Conservation (phyloP, 2,797 vertebrate species). For the Triplophysa bombifrons region DNA sequence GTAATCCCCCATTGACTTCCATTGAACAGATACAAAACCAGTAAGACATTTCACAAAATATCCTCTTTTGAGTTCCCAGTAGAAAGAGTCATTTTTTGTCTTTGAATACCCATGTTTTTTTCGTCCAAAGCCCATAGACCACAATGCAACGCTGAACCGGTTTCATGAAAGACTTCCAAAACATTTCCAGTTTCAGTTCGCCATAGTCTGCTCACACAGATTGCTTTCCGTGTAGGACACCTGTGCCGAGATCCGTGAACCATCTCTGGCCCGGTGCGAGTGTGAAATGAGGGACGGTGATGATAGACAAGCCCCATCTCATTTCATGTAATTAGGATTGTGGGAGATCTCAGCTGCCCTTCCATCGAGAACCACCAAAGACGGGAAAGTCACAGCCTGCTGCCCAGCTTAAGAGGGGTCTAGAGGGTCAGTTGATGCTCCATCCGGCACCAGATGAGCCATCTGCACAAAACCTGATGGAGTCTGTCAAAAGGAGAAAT, state of each 20-base stretch:
- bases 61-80: too few species aligned
- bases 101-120: neutral
- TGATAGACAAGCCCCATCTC: slow-evolving; percentile 58
- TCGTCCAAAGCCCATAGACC: neutral
- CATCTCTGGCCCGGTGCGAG: slow-evolving; percentile 34
- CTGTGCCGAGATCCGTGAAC: slow-evolving; percentile 57
- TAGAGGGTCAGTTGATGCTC: slow-evolving; percentile 38
- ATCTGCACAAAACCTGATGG: slow-evolving; percentile 35
- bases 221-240: slow-evolving; percentile 44
- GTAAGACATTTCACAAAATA: too few species aligned
- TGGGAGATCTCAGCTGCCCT: slow-evolving; percentile 43
- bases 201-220: slow-evolving; percentile 23
- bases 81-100: neutral
- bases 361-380: slow-evolving; percentile 20
- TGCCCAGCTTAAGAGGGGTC: slow-evolving; percentile 36
- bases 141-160: neutral
- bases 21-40: too few species aligned
- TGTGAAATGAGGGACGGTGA: slow-evolving; percentile 55
- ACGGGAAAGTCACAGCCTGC: slow-evolving; percentile 26
- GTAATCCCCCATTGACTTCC: too few species aligned
- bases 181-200: slow-evolving; percentile 16
- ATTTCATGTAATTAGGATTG: slow-evolving; percentile 58
- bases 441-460: slow-evolving; percentile 54
- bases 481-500: slow-evolving; percentile 43
- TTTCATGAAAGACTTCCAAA: neutral